phyloP scores from a whole-genome alignment of 1,140 invertebrate species.

The Drosophila repletoides region DNA sequence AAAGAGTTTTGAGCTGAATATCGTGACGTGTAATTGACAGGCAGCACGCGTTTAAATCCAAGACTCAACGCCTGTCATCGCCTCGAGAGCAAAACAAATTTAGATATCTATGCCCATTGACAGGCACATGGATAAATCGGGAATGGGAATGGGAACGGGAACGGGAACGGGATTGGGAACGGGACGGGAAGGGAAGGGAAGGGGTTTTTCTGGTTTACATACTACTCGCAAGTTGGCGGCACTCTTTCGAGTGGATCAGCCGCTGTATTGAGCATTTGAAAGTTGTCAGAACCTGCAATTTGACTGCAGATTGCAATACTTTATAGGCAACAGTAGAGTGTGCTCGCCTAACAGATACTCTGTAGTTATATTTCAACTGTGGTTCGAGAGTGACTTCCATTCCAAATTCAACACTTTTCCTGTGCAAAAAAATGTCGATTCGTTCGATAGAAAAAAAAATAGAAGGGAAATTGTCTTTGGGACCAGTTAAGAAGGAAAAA shows the following conservation, averaged over 20 bases:
- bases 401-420: neutral
- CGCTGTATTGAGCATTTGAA: constrained; percentile 13
- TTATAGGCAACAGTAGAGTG: neutral
- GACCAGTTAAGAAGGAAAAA: neutral
- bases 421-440: neutral
- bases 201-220: neutral
- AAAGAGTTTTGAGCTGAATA: constrained; percentile 60
- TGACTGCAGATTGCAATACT: constrained; percentile 4
- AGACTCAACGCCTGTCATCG: constrained; percentile 56
- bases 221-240: neutral
- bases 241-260: constrained; percentile 48
- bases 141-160: neutral
- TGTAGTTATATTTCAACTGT: neutral
- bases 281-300: constrained; percentile 19
- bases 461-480: neutral
- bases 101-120: constrained; percentile 49
- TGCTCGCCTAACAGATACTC: constrained; percentile 10
- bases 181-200: neutral
- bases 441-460: neutral
- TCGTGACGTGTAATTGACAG: constrained; percentile 73
- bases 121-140: neutral
- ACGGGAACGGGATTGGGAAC: neutral
- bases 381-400: neutral
- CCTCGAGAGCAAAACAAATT: constrained; percentile 65
- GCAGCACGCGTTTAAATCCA: constrained; percentile 65